These are phyloP conservation scores for Pelosia muscerda DNA, from an alignment of 2,888 invertebrate genomes.

Conservation along the genomic window DNA sequence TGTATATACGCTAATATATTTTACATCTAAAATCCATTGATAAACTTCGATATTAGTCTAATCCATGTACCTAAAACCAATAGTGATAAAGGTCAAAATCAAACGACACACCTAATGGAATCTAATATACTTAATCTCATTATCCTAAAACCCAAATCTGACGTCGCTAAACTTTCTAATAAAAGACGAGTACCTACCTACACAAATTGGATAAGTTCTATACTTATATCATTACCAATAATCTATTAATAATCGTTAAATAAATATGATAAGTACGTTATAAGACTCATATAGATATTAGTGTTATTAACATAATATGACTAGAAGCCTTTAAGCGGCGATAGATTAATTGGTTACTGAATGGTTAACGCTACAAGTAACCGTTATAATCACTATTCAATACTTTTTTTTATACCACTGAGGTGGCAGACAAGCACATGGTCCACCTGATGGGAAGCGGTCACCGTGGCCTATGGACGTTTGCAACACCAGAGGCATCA, in stretches of 20 bases:
- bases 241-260: background rate
- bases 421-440: no score
- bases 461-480: no score
- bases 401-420: no score
- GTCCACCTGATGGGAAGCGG: no score
- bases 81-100: background rate
- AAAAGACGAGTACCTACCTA: background rate
- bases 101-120: background rate
- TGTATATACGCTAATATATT: background rate
- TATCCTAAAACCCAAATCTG: background rate
- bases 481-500: no score
- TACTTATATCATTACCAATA: background rate
- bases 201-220: background rate
- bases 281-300: no score
- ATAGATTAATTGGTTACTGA: no score
- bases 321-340: no score
- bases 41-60: background rate
- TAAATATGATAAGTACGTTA: no score
- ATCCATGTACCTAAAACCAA: background rate
- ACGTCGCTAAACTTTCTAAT: background rate
- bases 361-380: no score
- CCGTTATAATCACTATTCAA: no score
- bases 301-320: no score
- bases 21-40: background rate
- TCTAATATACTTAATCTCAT: background rate